Percentiles rank a stretch among this genome's conserved stretches.
Evolutionary conservation across 53 echinoderm and acorn worm species (phyloP).

Genomic region (Crossaster papposus): DNA sequence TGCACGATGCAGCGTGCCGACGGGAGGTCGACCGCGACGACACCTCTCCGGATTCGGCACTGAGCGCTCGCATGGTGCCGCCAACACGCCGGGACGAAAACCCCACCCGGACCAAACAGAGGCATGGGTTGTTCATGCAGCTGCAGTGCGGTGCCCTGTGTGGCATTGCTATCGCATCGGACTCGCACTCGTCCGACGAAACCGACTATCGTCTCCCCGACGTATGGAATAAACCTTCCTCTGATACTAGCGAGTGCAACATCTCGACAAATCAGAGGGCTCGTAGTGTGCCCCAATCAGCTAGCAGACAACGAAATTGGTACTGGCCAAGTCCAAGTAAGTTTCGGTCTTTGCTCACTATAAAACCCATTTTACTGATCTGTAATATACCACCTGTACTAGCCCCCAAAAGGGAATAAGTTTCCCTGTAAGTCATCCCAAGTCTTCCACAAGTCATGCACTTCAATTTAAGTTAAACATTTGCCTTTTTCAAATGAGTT

Average conservation of each 20-base stretch:
- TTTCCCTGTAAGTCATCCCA: too few species aligned
- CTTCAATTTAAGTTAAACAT: too few species aligned
- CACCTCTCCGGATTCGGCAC: background rate
- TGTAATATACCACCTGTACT: too few species aligned
- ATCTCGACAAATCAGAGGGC: background rate
- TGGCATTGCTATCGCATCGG: conserved; percentile 9
- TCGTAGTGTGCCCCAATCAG: background rate
- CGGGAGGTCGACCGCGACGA: background rate
- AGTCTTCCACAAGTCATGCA: too few species aligned
- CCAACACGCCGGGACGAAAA: background rate
- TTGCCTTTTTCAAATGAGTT: too few species aligned
- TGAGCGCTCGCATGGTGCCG: conserved; percentile 1
- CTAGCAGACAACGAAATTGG: background rate
- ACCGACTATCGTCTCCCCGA: background rate
- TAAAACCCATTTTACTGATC: too few species aligned
- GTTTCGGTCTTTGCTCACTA: background rate
- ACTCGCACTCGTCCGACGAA: background rate
- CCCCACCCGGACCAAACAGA: background rate
- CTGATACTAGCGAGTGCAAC: background rate
- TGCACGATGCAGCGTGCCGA: background rate
- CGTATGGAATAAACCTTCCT: background rate
- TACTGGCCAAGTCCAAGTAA: background rate
- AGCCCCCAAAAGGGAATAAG: too few species aligned
- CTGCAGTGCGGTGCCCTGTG: conserved; percentile 1
- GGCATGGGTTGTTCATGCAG: background rate